Percentiles rank a stretch among this genome's conserved stretches.
These are phyloP conservation scores for Micromys minutus DNA, from an alignment of 2,113 vertebrate species.

Conservation along the genomic window DNA sequence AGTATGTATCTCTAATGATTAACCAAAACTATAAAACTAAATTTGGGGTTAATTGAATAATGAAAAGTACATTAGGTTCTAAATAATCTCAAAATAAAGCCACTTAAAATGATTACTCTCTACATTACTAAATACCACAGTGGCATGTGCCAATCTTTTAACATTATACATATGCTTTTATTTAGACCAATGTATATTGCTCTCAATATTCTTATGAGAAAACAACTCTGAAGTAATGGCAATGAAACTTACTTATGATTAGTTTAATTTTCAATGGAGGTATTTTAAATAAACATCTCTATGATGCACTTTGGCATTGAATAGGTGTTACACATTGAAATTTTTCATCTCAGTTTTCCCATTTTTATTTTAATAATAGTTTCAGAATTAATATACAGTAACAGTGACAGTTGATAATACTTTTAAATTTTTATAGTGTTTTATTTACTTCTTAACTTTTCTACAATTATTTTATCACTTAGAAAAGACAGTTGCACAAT, in stretches of 20 bases:
- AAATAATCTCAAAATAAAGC: conserved; percentile 29
- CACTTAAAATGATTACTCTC: conserved; percentile 18
- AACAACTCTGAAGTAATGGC: background rate
- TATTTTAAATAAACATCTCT: background rate
- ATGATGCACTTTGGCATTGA: background rate
- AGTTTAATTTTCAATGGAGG: background rate
- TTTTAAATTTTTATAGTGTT: background rate
- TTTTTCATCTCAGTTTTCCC: background rate
- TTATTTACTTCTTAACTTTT: background rate
- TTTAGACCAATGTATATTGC: background rate
- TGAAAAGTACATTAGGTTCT: background rate
- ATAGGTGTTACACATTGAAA: background rate
- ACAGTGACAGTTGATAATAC: background rate
- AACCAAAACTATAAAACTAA: background rate
- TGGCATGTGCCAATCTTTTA: background rate
- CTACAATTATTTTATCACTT: background rate
- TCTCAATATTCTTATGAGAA: background rate
- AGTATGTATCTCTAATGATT: background rate
- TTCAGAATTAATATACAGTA: background rate
- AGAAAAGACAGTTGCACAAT: background rate
- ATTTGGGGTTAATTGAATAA: background rate
- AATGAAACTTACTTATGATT: background rate
- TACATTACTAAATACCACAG: background rate
- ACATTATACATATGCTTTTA: background rate
- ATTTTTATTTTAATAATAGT: background rate